These are phyloP conservation scores for Gymnothorax reevesii DNA, from an alignment of 2,797 vertebrate species.

Conservation along the genomic window DNA sequence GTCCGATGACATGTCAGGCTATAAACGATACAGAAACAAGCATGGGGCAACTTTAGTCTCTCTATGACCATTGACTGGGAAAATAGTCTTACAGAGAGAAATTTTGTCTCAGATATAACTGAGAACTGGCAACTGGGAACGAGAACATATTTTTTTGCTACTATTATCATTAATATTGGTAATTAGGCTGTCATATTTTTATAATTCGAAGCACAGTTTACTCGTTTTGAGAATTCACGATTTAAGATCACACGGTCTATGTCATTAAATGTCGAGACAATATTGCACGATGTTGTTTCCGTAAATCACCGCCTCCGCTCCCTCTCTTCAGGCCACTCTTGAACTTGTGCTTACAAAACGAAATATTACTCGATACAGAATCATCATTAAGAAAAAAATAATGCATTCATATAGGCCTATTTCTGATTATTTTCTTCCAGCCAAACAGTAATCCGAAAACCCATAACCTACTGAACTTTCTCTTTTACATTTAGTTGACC, in stretches of 20 bases:
- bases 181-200: not conserved
- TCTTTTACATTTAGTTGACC: not conserved
- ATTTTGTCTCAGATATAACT: not conserved
- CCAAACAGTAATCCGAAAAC: not conserved
- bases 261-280: too few species aligned
- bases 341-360: too few species aligned
- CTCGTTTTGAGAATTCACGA: too few species aligned
- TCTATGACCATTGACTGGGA: not conserved
- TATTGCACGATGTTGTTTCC: not conserved
- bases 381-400: not conserved
- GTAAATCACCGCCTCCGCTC: not conserved
- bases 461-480: not conserved
- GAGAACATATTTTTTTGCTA: not conserved
- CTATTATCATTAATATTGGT: not conserved
- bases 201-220: too few species aligned
- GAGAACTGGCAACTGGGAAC: not conserved
- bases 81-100: not conserved
- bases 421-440: not conserved
- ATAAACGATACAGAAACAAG: not conserved
- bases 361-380: not conserved
- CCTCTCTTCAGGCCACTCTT: too few species aligned
- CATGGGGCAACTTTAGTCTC: not conserved
- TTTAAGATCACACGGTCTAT: too few species aligned
- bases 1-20: not conserved
- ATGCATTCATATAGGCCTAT: not conserved